Conservation (phyloP, 2,888 invertebrate species). For the Salpingus planirostris region DNA sequence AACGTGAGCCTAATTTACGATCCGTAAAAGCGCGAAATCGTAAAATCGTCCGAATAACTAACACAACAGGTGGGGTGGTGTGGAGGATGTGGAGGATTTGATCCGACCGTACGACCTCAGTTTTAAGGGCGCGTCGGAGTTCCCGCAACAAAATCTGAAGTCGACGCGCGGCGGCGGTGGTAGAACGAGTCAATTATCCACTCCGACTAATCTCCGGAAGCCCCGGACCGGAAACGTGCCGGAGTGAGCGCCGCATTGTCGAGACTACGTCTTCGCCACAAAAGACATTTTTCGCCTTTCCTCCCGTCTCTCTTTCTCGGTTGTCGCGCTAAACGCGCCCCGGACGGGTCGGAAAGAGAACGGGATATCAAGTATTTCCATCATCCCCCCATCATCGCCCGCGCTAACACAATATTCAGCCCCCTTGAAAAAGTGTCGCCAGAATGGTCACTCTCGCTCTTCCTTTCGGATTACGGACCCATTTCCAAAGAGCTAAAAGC, state of each 20-base stretch:
- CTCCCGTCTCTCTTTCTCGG: no score
- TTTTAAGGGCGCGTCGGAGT: no score
- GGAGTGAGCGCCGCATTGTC: slow-evolving; percentile 29
- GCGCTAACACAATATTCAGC: slow-evolving; percentile 25
- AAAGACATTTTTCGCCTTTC: slow-evolving; percentile 32
- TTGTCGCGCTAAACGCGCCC: no score
- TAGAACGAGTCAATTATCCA: slow-evolving; percentile 41
- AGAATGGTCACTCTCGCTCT: slow-evolving; percentile 25
- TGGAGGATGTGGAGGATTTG: no score
- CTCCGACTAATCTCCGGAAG: slow-evolving; percentile 38
- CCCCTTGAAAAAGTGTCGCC: slow-evolving; percentile 18
- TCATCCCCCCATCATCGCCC: no score
- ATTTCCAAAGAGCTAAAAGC: slow-evolving; percentile 14
- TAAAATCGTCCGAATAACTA: no score
- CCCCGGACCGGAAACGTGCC: slow-evolving; percentile 28
- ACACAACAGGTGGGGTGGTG: no score
- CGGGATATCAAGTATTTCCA: slow-evolving; percentile 4
- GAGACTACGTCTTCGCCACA: slow-evolving; percentile 28
- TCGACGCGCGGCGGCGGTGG: slow-evolving; percentile 6
- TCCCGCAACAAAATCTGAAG: slow-evolving; percentile 5
- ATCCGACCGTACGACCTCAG: no score
- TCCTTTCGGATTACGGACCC: slow-evolving; percentile 14
- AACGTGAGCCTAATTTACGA: no score
- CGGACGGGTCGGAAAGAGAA: slow-evolving; percentile 2
- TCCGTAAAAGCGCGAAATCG: no score